Evolutionary conservation across 2,797 vertebrate genomes (phyloP).

Genomic region (Thunnus albacares): DNA sequence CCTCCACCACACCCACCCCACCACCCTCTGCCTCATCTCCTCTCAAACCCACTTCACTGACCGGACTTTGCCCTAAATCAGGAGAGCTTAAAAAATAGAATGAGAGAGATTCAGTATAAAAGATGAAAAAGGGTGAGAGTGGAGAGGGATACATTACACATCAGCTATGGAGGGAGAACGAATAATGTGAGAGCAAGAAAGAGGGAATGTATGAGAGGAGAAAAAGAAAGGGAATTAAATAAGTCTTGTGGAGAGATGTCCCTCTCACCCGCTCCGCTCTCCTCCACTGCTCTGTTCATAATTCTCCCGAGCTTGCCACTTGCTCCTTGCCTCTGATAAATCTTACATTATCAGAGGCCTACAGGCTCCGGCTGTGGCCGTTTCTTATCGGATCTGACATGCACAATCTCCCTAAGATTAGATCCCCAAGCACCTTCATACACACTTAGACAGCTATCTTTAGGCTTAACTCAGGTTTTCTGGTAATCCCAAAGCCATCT

Average conservation of each 20-base stretch:
- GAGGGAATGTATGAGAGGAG: constrained; percentile 39
- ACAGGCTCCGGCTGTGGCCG: constrained; percentile 80
- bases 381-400: constrained; percentile 83
- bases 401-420: constrained; percentile 85
- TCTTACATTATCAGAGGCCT: constrained; percentile 84
- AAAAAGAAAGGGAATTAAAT: constrained; percentile 52
- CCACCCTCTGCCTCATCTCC: constrained; percentile 22
- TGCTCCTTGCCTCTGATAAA: constrained; percentile 79
- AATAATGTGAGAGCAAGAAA: constrained; percentile 39
- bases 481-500: neutral
- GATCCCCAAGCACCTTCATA: constrained; percentile 75
- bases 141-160: constrained; percentile 48
- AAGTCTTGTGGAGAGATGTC: constrained; percentile 49
- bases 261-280: constrained; percentile 50
- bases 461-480: neutral
- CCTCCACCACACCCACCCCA: neutral
- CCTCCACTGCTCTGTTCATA: constrained; percentile 51
- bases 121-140: constrained; percentile 29
- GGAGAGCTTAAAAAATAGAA: constrained; percentile 46
- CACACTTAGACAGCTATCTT: constrained; percentile 55
- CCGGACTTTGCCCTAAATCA: constrained; percentile 46
- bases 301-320: constrained; percentile 41
- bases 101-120: constrained; percentile 20
- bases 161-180: constrained; percentile 20
- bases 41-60: constrained; percentile 27